A percentile compares a stretch with the other conserved stretches of the same genome.
Evolutionary conservation across 30 jellyfish, hydroid and myxozoan species (phyloP).

Genomic region (Aurelia aurita complex sp. Pacific): DNA sequence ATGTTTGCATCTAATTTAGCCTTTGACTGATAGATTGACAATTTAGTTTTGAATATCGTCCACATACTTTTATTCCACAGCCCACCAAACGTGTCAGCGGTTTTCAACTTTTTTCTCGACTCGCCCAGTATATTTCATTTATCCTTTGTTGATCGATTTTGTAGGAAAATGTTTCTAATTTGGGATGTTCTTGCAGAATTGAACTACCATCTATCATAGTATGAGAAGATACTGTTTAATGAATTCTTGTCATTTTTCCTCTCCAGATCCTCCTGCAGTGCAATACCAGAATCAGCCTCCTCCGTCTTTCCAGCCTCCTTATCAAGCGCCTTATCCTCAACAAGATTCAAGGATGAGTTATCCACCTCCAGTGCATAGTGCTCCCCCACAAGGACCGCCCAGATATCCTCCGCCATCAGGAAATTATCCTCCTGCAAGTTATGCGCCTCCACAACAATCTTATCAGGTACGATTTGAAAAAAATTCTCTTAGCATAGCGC

Average conservation of each 20-base stretch:
- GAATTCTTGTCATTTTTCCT: background rate
- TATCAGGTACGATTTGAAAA: slow-evolving; percentile 8
- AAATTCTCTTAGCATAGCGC: no score
- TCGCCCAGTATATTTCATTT: no score
- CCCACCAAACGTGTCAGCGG: no score
- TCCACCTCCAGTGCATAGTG: slow-evolving; percentile 4
- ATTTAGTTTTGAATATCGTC: no score
- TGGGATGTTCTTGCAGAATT: no score
- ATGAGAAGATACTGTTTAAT: background rate
- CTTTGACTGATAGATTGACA: no score
- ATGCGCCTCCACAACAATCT: slow-evolving; percentile 1
- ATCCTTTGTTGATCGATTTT: no score
- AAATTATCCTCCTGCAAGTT: background rate
- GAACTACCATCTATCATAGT: no score
- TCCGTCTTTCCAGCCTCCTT: slow-evolving; percentile 44
- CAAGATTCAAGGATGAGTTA: slow-evolving; percentile 4
- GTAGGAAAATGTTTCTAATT: no score
- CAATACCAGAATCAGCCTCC: slow-evolving; percentile 52
- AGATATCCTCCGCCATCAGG: slow-evolving; percentile 7
- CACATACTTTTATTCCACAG: no score
- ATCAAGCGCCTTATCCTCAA: slow-evolving; percentile 39
- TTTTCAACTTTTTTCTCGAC: no score
- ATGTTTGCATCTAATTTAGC: no score
- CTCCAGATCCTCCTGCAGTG: slow-evolving; percentile 40
- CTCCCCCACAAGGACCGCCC: background rate